A percentile compares a stretch with the other conserved stretches of the same genome.
These are phyloP conservation scores for Aphelocoma californica DNA, from an alignment of 2,797 vertebrate species.

Conservation along the genomic window DNA sequence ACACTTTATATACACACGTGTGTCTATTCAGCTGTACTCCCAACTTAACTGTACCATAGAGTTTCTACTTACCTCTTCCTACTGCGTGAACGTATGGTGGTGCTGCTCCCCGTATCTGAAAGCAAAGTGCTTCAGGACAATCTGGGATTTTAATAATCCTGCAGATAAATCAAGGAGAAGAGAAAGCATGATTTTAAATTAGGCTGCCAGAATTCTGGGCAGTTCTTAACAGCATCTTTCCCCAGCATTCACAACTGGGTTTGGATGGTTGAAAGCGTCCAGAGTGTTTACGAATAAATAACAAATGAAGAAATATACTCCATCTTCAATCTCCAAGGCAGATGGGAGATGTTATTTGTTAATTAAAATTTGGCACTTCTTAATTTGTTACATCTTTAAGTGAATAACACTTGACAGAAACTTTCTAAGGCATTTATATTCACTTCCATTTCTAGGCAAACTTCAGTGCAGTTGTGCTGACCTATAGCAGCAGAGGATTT, in stretches of 20 bases:
- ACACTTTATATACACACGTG: accelerated
- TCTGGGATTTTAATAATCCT: constrained; percentile 95
- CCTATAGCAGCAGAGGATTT: neutral
- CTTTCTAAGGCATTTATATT: neutral
- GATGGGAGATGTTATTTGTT: neutral
- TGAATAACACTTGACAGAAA: neutral
- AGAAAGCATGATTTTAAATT: neutral
- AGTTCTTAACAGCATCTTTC: neutral
- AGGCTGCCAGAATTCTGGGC: neutral
- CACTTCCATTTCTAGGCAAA: neutral
- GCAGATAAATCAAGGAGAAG: neutral
- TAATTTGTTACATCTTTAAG: neutral
- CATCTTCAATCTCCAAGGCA: neutral
- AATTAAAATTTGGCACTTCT: neutral
- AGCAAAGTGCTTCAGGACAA: constrained; percentile 85
- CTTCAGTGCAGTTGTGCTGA: neutral
- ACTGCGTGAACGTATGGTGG: constrained; percentile 91
- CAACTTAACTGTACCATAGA: neutral
- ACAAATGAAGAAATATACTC: neutral
- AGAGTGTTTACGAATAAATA: neutral
- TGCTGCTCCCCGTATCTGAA: constrained; percentile 87
- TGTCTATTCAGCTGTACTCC: neutral
- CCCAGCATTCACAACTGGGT: neutral
- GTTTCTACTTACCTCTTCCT: constrained; percentile 85
- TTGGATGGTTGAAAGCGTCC: neutral